phyloP scores from a whole-genome alignment of 2,113 vertebrate genomes.

The Arenaria interpres region DNA sequence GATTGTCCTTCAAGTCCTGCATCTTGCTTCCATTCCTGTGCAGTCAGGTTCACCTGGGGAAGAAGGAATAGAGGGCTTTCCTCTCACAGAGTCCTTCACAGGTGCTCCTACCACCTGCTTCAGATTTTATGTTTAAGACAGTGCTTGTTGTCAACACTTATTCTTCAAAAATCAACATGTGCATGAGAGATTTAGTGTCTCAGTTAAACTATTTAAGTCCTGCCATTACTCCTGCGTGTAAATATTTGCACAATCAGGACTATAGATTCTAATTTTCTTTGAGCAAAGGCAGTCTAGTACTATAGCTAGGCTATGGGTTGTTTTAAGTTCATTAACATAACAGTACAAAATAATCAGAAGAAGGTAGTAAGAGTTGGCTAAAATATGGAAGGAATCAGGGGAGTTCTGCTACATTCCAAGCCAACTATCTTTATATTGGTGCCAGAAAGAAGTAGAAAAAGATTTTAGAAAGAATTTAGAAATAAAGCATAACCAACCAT shows the following conservation, averaged over 20 bases:
- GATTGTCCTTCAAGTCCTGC: background rate
- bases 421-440: background rate
- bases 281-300: background rate
- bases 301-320: background rate
- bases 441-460: background rate
- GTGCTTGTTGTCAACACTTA: background rate
- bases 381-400: background rate
- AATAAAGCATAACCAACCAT: background rate
- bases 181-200: background rate
- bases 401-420: background rate
- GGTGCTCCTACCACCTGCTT: background rate
- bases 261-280: background rate
- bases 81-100: background rate
- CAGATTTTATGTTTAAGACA: background rate
- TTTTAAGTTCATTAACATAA: background rate
- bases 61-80: background rate
- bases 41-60: background rate
- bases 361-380: background rate
- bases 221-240: background rate
- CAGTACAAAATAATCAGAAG: background rate
- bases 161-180: background rate
- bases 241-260: background rate
- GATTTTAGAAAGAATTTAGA: background rate
- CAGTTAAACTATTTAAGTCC: background rate
- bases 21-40: background rate